A percentile compares a stretch with the other conserved stretches of the same genome.
Conservation (phyloP, 2,888 invertebrate genomes). For the Leistus spinibarbis region DNA sequence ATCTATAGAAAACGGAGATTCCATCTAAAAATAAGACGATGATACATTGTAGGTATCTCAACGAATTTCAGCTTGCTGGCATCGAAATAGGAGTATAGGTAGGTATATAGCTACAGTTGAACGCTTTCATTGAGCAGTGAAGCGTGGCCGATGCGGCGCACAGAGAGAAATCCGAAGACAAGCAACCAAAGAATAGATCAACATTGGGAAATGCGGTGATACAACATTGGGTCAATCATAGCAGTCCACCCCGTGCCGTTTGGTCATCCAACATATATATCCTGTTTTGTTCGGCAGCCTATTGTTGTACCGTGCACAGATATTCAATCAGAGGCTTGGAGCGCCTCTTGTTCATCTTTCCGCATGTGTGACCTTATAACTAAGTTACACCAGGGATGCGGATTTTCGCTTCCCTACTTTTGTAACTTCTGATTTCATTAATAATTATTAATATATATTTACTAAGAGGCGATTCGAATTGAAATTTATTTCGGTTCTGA, state of each 20-base stretch:
- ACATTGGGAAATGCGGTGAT: not conserved
- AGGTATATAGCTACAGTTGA: not conserved
- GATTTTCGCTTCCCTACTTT: too few species aligned
- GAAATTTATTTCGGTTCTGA: too few species aligned
- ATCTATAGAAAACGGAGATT: not conserved
- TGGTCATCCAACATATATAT: too few species aligned
- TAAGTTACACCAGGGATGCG: too few species aligned
- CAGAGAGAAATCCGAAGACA: not conserved
- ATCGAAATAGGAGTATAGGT: not conserved
- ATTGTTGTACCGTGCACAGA: not conserved
- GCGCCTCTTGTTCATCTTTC: not conserved
- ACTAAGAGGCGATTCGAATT: too few species aligned
- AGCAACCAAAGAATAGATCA: not conserved
- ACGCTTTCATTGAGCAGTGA: not conserved
- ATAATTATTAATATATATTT: too few species aligned
- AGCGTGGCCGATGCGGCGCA: not conserved
- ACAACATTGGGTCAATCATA: constrained; percentile 2
- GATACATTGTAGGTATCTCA: not conserved
- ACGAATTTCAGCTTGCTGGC: not conserved
- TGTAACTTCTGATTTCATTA: too few species aligned
- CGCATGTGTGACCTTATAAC: not conserved
- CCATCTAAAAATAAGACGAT: not conserved
- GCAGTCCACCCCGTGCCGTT: not conserved
- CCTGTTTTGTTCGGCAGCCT: not conserved
- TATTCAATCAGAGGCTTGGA: not conserved